phyloP scores from a whole-genome alignment of 2,797 vertebrate species.

The Lophotriccus pileatus region DNA sequence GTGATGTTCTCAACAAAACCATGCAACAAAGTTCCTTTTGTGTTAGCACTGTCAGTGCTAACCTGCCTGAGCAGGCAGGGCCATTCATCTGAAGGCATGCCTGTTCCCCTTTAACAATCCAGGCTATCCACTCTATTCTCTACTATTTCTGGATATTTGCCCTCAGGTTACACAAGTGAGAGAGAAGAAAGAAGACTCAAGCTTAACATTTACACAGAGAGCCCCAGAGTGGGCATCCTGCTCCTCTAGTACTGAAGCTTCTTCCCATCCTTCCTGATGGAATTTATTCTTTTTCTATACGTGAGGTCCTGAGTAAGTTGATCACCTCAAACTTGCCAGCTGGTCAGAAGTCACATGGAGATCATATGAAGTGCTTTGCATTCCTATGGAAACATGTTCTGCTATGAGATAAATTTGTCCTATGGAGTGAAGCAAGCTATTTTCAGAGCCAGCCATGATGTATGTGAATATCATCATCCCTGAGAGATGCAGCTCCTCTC shows the following conservation, averaged over 20 bases:
- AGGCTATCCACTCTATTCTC: neutral
- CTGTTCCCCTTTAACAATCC: neutral
- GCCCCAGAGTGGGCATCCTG: neutral
- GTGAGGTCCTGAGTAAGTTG: neutral
- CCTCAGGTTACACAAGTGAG: neutral
- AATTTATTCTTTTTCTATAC: neutral
- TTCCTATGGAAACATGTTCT: neutral
- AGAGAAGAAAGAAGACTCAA: neutral
- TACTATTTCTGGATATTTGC: neutral
- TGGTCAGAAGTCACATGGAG: constrained; percentile 10
- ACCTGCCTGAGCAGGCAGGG: neutral
- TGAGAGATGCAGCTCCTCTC: neutral
- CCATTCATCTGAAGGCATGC: neutral
- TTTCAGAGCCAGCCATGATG: neutral
- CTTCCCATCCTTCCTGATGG: neutral
- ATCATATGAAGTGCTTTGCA: neutral
- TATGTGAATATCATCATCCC: neutral
- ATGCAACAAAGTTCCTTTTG: neutral
- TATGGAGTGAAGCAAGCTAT: neutral
- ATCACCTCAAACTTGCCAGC: neutral
- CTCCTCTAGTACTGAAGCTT: neutral
- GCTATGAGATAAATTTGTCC: neutral
- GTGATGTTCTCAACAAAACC: neutral
- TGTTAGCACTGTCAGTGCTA: neutral
- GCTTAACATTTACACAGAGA: neutral